Evolutionary conservation across 2,113 vertebrate genomes (phyloP).

Genomic region (Boulengeromyrus knoepffleri): DNA sequence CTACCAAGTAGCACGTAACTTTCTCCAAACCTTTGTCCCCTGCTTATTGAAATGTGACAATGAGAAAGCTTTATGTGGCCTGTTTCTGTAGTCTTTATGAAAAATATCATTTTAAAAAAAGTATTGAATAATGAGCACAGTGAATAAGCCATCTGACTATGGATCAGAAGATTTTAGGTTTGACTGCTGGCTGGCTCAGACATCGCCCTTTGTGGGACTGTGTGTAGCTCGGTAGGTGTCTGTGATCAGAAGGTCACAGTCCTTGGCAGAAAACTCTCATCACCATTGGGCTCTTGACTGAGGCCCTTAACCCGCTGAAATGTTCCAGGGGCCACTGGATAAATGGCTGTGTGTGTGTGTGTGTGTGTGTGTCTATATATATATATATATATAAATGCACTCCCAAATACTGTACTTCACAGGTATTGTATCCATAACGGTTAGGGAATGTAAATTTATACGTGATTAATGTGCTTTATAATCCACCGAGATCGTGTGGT

Average conservation of each 20-base stretch:
- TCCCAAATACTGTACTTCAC: neutral
- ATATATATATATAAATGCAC: neutral
- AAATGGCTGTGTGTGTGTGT: neutral
- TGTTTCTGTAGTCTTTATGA: neutral
- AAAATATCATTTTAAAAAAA: neutral
- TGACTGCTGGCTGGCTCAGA: neutral
- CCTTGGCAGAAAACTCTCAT: neutral
- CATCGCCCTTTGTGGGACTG: neutral
- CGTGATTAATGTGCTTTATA: neutral
- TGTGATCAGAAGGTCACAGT: neutral
- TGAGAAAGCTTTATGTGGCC: neutral
- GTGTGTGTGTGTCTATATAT: neutral
- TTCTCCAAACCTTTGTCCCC: neutral
- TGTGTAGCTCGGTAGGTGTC: neutral
- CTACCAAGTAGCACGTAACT: neutral
- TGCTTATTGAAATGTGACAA: neutral
- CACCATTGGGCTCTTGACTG: neutral
- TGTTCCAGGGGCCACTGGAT: neutral
- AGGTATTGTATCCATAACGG: neutral
- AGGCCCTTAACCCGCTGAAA: neutral
- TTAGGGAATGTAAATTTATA: neutral
- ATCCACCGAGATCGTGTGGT: neutral
- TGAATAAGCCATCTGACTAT: neutral
- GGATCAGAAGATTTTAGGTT: neutral
- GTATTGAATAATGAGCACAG: neutral